Evolutionary conservation across 2,797 vertebrate species (phyloP), one percentile per base, ranked within the genome.

Genomic region (Euphonia xanthogaster): DNA sequence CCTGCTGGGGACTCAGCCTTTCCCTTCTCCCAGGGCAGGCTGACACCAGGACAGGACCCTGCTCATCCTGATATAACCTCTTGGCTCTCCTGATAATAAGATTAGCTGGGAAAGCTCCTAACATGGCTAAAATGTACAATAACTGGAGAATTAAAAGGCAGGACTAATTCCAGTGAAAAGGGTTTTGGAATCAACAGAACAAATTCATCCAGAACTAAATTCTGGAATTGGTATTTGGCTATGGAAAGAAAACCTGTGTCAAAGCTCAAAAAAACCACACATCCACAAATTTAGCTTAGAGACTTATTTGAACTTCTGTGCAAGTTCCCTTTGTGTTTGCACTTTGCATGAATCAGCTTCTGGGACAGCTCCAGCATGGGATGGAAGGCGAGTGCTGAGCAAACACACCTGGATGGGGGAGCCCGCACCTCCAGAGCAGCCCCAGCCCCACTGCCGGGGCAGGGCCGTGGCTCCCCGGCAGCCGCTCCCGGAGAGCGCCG

Each of bases 391-490:
- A 25, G 8, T 10, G 42, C 58, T 19, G 45, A 65, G 86, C 50
- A 72, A 35, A 68, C 83, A 23, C n/a, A 33, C n/a, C 54, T 54
- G 40, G 33, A 3, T 1, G 1, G 50, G 54, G 47, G 47, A 72
- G 16, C n/a, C 58, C 35, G 61, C 17, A 8, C 24, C 70, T 45
- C 77, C 1, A 2, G 5, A 63, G 44, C 76, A 51, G 4, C 31
- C 21, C 30, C 76, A 51, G 4, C 31, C 21, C 30, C 5, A 1
- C n/a, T 24, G 5, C 31, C 10, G 7, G 75, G 47, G 30, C 54
- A 39, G 1, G 0, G 68, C 31, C 61, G 3, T 0, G 2, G 2
- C 65, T n/a, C 23, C 25, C 70, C 1, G 1, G 68, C 50, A 11
- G 16, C 84, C 45, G 83, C 73, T 73, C 6, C 0, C 1, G 5